Percentiles rank a stretch among this genome's conserved stretches.
These are phyloP conservation scores for Chouioia cunea DNA, from an alignment of 2,888 invertebrate species.

Conservation along the genomic window DNA sequence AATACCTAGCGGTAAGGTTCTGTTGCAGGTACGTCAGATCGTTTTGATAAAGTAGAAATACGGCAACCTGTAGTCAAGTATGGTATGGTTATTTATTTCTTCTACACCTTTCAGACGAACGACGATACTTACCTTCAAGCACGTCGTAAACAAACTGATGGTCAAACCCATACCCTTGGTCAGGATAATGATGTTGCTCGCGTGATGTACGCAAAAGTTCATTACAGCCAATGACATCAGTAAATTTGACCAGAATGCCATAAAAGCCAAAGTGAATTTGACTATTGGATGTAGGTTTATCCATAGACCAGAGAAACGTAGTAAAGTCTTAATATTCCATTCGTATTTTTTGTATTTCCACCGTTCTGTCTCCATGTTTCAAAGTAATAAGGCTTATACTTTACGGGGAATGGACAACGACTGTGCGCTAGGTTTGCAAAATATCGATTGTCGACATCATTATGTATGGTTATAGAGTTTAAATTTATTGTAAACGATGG, in stretches of 20 bases:
- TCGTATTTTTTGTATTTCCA: background rate
- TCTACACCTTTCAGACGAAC: too few relatives aligned
- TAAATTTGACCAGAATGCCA: background rate
- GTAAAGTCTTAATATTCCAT: background rate
- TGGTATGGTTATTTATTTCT: too few relatives aligned
- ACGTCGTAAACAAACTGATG: slow-evolving; percentile 3
- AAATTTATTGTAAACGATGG: too few relatives aligned
- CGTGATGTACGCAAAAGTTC: slow-evolving; percentile 14
- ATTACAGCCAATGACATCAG: background rate
- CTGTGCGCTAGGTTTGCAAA: too few relatives aligned
- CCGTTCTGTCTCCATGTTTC: slow-evolving; percentile 1
- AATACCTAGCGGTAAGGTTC: too few relatives aligned
- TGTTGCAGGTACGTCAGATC: too few relatives aligned
- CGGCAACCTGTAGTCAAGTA: too few relatives aligned
- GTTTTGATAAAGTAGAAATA: too few relatives aligned
- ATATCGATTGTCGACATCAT: too few relatives aligned
- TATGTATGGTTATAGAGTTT: too few relatives aligned
- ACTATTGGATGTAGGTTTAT: background rate
- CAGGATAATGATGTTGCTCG: slow-evolving; percentile 4
- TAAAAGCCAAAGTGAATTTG: background rate
- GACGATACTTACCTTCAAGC: slow-evolving; percentile 3
- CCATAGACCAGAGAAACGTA: slow-evolving; percentile 3
- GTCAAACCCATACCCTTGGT: slow-evolving; percentile 13
- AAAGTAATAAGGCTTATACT: too few relatives aligned
- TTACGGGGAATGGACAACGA: too few relatives aligned